These are phyloP conservation scores for Rhopalosiphum nymphaeae DNA, from an alignment of 2,888 invertebrate species.

Conservation along the genomic window DNA sequence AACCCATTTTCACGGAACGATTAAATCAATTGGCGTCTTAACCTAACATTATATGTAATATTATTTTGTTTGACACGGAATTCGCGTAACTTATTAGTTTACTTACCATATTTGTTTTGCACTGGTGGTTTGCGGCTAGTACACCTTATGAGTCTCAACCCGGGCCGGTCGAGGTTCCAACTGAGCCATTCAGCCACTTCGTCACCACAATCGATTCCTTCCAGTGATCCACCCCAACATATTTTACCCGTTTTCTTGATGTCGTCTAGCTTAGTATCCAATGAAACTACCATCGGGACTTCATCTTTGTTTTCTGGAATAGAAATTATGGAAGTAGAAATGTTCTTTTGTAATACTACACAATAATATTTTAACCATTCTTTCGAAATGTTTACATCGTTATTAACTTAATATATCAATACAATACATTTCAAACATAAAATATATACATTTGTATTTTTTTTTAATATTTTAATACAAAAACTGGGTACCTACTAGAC, in stretches of 20 bases:
- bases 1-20: not conserved
- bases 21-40: not conserved
- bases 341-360: not conserved
- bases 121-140: slow-evolving; percentile 67
- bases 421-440: too few relatives aligned
- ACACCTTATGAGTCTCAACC: slow-evolving; percentile 79
- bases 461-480: too few relatives aligned
- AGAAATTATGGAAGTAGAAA: not conserved
- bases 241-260: slow-evolving; percentile 23
- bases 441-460: too few relatives aligned
- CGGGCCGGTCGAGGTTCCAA: slow-evolving; percentile 78
- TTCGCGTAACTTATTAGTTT: not conserved
- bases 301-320: slow-evolving; percentile 45
- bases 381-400: not conserved
- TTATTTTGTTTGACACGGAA: not conserved
- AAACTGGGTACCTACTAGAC: too few relatives aligned
- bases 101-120: slow-evolving; percentile 36
- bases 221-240: slow-evolving; percentile 50
- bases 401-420: too few relatives aligned
- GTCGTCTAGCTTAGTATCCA: not conserved
- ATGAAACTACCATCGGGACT: slow-evolving; percentile 28
- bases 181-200: slow-evolving; percentile 86
- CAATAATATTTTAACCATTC: not conserved
- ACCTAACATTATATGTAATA: not conserved
- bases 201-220: slow-evolving; percentile 87